Evolutionary conservation across 2,113 vertebrate species (phyloP).

Genomic region (Diglossa brunneiventris): DNA sequence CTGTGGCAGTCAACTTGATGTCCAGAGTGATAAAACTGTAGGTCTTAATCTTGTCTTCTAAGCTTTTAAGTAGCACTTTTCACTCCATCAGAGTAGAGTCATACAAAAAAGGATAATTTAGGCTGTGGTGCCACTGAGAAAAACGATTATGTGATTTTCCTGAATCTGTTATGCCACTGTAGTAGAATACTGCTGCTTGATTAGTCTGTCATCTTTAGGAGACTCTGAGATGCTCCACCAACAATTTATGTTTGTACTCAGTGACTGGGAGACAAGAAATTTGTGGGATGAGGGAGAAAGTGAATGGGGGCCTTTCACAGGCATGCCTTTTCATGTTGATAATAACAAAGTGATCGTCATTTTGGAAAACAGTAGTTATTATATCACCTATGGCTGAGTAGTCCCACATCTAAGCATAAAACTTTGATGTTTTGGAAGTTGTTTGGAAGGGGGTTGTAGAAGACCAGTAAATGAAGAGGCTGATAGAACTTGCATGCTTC

Average conservation of each 20-base stretch:
- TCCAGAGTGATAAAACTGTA: not conserved
- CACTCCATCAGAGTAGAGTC: not conserved
- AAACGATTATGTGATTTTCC: not conserved
- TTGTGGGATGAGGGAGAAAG: not conserved
- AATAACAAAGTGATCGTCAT: fast-evolving
- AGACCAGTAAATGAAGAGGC: not conserved
- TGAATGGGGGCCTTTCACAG: not conserved
- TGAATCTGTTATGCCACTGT: not conserved
- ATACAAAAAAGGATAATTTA: not conserved
- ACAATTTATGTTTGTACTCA: not conserved
- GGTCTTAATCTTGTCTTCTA: not conserved
- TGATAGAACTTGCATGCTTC: not conserved
- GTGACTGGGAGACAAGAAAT: not conserved
- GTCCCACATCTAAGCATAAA: not conserved
- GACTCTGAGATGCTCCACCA: not conserved
- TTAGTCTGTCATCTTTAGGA: not conserved
- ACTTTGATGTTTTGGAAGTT: not conserved
- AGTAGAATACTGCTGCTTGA: not conserved
- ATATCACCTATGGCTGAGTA: not conserved
- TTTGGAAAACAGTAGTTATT: not conserved
- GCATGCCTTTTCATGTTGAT: not conserved
- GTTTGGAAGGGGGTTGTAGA: not conserved
- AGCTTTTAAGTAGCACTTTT: not conserved
- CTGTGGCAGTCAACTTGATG: not conserved
- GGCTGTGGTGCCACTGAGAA: not conserved